These are phyloP conservation scores for Eupsilia transversa DNA, from an alignment of 2,888 invertebrate genomes.

Conservation along the genomic window DNA sequence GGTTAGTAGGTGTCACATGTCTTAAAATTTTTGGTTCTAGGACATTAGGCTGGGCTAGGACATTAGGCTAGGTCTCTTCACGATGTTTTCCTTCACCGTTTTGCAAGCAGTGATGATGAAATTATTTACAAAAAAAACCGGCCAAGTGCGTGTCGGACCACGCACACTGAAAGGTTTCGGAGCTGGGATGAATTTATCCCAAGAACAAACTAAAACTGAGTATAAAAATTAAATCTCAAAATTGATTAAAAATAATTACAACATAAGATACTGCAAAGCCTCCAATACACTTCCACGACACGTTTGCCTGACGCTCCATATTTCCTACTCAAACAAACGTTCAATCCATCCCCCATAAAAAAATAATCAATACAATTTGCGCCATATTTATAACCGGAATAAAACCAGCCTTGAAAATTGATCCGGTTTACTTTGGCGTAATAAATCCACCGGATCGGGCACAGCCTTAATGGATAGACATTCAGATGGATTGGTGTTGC, in stretches of 20 bases:
- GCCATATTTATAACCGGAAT: conserved; percentile 39
- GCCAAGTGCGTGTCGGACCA: too few relatives aligned
- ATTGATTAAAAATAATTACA: conserved; percentile 15
- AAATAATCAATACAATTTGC: conserved; percentile 45
- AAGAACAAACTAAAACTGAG: too few relatives aligned
- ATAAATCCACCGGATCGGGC: conserved; percentile 55
- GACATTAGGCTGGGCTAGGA: too few relatives aligned
- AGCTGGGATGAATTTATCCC: too few relatives aligned
- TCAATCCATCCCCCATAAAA: conserved; percentile 6
- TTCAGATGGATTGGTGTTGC: conserved; percentile 49
- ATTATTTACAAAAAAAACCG: too few relatives aligned
- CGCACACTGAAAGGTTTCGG: too few relatives aligned
- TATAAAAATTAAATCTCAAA: too few relatives aligned
- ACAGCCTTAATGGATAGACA: conserved; percentile 57
- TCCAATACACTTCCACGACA: conserved; percentile 15
- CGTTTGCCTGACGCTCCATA: background rate
- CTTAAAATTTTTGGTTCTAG: too few relatives aligned
- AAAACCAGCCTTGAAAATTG: conserved; percentile 59
- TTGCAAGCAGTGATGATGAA: too few relatives aligned
- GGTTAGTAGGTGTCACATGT: too few relatives aligned
- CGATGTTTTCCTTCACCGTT: too few relatives aligned
- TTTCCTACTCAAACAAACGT: conserved; percentile 24
- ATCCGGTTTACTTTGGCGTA: conserved; percentile 60
- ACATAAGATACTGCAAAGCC: conserved; percentile 10
- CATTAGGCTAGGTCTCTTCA: too few relatives aligned